Evolutionary conservation across 2,113 vertebrate species (phyloP).

Genomic region (Petrocephalus microphthalmus): DNA sequence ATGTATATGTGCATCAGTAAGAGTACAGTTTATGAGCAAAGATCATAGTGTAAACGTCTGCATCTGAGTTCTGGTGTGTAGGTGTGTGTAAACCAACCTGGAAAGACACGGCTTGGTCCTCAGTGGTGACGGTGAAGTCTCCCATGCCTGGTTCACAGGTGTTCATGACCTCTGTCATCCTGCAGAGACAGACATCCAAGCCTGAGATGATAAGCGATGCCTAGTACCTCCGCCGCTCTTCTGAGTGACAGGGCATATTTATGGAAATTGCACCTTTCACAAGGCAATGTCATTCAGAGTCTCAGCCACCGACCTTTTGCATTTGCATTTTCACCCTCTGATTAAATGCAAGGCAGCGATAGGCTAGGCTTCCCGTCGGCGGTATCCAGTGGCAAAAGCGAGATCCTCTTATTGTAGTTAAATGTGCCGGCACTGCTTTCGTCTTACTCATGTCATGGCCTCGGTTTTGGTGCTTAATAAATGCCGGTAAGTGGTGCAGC

Average conservation of each 20-base stretch:
- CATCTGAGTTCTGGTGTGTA: background rate
- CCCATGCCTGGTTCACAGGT: slow-evolving; percentile 68
- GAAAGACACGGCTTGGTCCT: slow-evolving; percentile 61
- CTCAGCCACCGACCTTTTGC: background rate
- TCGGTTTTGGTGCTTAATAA: background rate
- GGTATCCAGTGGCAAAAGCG: background rate
- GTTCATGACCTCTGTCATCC: slow-evolving; percentile 75
- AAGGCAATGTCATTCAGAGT: background rate
- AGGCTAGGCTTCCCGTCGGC: background rate
- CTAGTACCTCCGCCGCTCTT: background rate
- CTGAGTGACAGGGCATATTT: background rate
- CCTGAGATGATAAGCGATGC: background rate
- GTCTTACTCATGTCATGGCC: background rate
- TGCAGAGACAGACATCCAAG: slow-evolving; percentile 26
- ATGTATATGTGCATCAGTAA: background rate
- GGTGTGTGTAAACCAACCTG: slow-evolving; percentile 52
- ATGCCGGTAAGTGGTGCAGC: too few species aligned
- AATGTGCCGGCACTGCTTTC: background rate
- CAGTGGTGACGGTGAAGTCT: slow-evolving; percentile 55
- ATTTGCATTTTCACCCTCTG: slow-evolving; percentile 1
- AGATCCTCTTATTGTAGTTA: background rate
- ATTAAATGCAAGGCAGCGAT: background rate
- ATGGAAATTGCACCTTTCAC: background rate
- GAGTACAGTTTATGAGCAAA: background rate
- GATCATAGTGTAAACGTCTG: background rate